Evolutionary conservation across 1,140 invertebrate genomes (phyloP).

Genomic region (Microplitis mediator): DNA sequence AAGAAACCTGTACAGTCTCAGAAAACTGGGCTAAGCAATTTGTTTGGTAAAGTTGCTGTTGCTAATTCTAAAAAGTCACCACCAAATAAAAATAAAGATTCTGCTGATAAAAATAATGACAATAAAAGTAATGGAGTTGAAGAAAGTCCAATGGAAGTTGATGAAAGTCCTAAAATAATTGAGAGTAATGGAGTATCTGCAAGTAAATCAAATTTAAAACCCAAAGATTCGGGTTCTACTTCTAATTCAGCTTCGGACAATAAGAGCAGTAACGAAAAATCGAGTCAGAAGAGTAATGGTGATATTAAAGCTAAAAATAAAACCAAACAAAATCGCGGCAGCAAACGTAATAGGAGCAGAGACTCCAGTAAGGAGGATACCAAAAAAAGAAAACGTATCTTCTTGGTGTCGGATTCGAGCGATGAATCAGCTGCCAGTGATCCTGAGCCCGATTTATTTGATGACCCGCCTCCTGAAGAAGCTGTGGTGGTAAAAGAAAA

Average conservation of each 20-base stretch:
- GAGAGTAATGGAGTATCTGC: conserved; percentile 17
- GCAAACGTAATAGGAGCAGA: conserved; percentile 44
- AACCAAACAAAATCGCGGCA: conserved; percentile 35
- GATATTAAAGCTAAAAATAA: conserved; percentile 10
- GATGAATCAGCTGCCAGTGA: conserved; percentile 34
- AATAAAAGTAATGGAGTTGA: too few species aligned
- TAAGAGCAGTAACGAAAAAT: background rate
- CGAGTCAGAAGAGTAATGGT: background rate
- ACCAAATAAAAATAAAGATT: background rate
- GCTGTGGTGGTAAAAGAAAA: conserved; percentile 21
- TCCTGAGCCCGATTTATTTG: conserved; percentile 36
- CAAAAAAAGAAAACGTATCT: conserved; percentile 53
- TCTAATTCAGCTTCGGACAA: background rate
- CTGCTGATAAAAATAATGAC: too few species aligned
- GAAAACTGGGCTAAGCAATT: conserved; percentile 45
- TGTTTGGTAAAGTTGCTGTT: conserved; percentile 44
- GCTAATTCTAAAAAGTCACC: conserved; percentile 32
- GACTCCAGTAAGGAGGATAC: conserved; percentile 24
- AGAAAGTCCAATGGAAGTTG: background rate
- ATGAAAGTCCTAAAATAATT: background rate
- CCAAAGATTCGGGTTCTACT: background rate
- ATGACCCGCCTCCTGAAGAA: conserved; percentile 30
- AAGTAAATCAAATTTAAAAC: background rate
- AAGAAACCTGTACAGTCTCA: conserved; percentile 44
- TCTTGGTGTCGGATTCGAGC: conserved; percentile 45